Percentiles rank a stretch among this genome's conserved stretches.
phyloP scores from a whole-genome alignment of 2,888 invertebrate species.

The Onchidella celtica region DNA sequence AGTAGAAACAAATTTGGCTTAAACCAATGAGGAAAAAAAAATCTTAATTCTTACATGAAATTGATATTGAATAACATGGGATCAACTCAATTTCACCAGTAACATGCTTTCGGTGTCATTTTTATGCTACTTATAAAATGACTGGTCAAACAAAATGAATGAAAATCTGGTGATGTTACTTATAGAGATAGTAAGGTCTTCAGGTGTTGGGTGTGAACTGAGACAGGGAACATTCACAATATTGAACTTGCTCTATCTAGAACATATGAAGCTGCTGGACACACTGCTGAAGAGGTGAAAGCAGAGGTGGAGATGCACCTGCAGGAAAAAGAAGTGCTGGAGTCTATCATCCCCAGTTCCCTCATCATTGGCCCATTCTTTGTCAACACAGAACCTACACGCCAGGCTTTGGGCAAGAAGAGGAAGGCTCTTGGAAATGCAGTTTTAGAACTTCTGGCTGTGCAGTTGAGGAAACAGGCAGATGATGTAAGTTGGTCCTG shows the following conservation, averaged over 20 bases:
- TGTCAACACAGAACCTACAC: constrained; percentile 86
- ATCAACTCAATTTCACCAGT: too few species aligned
- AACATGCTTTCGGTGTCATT: too few species aligned
- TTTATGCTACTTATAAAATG: too few species aligned
- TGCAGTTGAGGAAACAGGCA: constrained; percentile 85
- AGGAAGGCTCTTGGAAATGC: constrained; percentile 86
- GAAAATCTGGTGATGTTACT: too few species aligned
- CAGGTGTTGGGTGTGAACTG: too few species aligned
- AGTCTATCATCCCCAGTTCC: constrained; percentile 85
- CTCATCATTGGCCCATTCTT: constrained; percentile 90
- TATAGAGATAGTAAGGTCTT: constrained; percentile 75
- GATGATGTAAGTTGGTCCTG: constrained; percentile 84
- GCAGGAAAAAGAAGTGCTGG: constrained; percentile 85
- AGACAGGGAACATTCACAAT: too few species aligned
- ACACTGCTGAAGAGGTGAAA: constrained; percentile 86
- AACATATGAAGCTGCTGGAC: constrained; percentile 84
- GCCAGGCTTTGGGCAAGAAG: constrained; percentile 86
- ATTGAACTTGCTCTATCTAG: constrained; percentile 76
- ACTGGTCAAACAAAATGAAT: too few species aligned
- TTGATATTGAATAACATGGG: too few species aligned
- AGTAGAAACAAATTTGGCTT: too few species aligned
- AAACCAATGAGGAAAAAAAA: too few species aligned
- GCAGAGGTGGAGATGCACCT: constrained; percentile 87
- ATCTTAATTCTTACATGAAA: too few species aligned
- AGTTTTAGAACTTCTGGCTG: constrained; percentile 88